These are phyloP conservation scores for Rhagonycha fulva DNA, from an alignment of 2,888 invertebrate genomes.

Conservation along the genomic window DNA sequence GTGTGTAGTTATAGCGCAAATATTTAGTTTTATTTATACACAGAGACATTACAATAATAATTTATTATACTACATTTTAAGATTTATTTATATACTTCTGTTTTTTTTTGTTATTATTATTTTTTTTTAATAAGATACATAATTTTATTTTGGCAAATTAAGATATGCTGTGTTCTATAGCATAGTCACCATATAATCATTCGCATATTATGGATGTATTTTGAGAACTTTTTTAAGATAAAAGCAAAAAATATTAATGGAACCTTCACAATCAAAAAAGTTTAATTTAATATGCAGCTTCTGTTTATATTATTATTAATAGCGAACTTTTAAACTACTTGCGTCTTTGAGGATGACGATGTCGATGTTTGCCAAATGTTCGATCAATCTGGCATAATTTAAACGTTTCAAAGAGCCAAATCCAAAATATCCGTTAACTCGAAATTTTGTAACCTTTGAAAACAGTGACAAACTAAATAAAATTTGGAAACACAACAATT, in stretches of 20 bases:
- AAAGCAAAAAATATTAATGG: background rate
- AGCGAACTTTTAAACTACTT: background rate
- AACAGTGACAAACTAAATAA: no score
- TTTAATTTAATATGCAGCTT: background rate
- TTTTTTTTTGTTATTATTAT: no score
- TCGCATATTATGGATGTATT: background rate
- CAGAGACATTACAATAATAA: constrained; percentile 4
- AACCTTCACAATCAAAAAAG: background rate
- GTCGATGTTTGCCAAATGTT: background rate
- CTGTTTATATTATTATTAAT: background rate
- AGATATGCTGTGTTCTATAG: no score
- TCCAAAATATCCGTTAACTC: background rate
- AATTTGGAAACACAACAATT: no score
- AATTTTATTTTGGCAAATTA: no score
- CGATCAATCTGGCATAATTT: background rate
- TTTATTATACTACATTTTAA: no score
- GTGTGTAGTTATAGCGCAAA: constrained; percentile 7
- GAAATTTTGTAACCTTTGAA: background rate
- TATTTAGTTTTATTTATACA: constrained; percentile 21
- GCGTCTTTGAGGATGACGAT: background rate
- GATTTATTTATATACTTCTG: no score
- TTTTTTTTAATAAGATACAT: no score
- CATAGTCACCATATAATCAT: no score
- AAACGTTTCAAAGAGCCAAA: background rate
- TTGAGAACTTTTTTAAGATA: background rate